phyloP scores from a whole-genome alignment of 2,113 vertebrate species.

The Labeo rohita region DNA sequence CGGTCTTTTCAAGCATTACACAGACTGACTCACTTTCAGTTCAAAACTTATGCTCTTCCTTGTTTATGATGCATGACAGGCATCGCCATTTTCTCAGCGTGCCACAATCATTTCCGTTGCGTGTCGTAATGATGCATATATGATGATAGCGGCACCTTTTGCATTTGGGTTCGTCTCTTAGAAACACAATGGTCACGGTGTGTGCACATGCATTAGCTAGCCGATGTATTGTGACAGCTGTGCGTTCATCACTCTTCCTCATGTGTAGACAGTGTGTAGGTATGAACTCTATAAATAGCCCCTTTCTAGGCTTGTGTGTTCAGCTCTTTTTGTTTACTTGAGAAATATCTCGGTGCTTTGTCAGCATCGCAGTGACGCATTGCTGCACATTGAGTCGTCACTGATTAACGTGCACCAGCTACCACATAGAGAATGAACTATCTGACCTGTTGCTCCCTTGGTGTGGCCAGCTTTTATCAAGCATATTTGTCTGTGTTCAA shows the following conservation, averaged over 20 bases:
- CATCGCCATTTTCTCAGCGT: neutral
- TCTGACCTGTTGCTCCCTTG: neutral
- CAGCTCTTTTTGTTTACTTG: constrained; percentile 42
- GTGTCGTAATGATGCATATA: neutral
- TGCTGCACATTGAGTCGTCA: constrained; percentile 36
- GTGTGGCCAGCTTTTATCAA: neutral
- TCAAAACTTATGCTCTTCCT: neutral
- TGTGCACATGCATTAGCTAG: neutral
- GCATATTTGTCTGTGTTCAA: neutral
- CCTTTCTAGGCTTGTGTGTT: constrained; percentile 28
- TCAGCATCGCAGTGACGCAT: constrained; percentile 32
- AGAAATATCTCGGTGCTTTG: constrained; percentile 42
- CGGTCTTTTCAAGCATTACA: neutral
- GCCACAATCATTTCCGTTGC: neutral
- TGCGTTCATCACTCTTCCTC: neutral
- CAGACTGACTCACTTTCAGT: neutral
- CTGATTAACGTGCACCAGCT: constrained; percentile 53
- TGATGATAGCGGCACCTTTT: neutral
- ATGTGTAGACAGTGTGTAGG: neutral
- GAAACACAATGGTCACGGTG: constrained; percentile 1
- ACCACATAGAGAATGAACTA: neutral
- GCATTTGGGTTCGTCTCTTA: neutral
- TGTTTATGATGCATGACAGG: constrained; percentile 1
- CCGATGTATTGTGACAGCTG: neutral
- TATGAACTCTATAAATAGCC: constrained; percentile 34